Base-by-base conservation (phyloP, 2,888 invertebrate genomes). In the Isotomurus palustris region DNA sequence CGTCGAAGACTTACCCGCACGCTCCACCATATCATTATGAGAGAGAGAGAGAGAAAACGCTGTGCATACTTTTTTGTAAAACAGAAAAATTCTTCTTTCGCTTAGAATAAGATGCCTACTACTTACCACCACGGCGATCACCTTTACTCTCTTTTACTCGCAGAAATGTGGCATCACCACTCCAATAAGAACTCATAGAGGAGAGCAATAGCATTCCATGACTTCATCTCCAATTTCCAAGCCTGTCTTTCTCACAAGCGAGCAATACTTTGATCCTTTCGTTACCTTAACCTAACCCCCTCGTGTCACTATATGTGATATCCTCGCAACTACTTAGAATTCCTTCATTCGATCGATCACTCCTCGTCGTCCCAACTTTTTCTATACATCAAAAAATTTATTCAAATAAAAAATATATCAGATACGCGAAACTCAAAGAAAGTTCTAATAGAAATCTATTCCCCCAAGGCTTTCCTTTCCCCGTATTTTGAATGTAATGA, bases 211-310 rank as follows among this genome's bases (percentile, higher is more conserved):
- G n/a, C n/a, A n/a, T n/a, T n/a, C n/a, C n/a, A n/a, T n/a, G n/a
- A 55, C 61, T 61, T 64, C 64, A 58, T 58, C 64, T 64, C 61
- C 64, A 64, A 64, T 64, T 61, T 64, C 61, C 56, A 62, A 56
- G 56, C 47, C 59, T 55, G 47, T 29, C 43, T 32, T 43, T 21
- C 17, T 40, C 27, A 38, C 51, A 24, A 24, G 27, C 25, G 45
- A 6, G 25, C 49, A 49, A 54, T 53, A 58, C 58, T 62, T 62
- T 62, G 62, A 62, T 62, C 62, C 58, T 58, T 56, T 57, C 50
- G 58, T 56, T 62, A 58, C 61, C 61, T 57, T 44, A 58, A 62
- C 32, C 47, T 58, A 58, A 58, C 53, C 62, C 50, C 52, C 53
- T 44, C 48, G 43, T 38, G 44, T 57, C 50, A 50, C 40, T 50